Evolutionary conservation across 2,888 invertebrate genomes (phyloP).

Genomic region (Chrysopilus asiliformis): DNA sequence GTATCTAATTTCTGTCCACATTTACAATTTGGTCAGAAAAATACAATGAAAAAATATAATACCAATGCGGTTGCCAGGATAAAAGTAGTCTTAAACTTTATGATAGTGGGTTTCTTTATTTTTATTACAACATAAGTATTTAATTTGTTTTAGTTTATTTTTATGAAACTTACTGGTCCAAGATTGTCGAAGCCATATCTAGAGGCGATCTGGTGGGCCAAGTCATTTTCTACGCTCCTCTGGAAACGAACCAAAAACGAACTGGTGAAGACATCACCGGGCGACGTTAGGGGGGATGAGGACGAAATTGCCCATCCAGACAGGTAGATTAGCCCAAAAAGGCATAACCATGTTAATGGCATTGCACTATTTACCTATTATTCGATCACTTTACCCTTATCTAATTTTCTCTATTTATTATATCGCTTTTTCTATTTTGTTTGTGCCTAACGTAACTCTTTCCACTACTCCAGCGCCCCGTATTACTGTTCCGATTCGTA

Average conservation of each 20-base stretch:
- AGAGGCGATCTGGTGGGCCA: slow-evolving; percentile 70
- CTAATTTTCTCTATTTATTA: too few species aligned
- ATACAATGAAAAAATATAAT: too few species aligned
- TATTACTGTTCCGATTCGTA: too few species aligned
- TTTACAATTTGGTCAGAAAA: too few species aligned
- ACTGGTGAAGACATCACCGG: slow-evolving; percentile 76
- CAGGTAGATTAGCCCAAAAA: slow-evolving; percentile 13
- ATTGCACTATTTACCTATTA: slow-evolving; percentile 15
- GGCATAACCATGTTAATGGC: slow-evolving; percentile 15
- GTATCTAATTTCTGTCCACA: too few species aligned
- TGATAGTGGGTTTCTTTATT: neutral
- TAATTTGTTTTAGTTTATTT: neutral
- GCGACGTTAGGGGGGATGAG: slow-evolving; percentile 7
- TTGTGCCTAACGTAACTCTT: too few species aligned
- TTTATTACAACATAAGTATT: neutral
- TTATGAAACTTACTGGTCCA: slow-evolving; percentile 67
- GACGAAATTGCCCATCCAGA: slow-evolving; percentile 9
- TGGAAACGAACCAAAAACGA: slow-evolving; percentile 86
- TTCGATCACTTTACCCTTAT: too few species aligned
- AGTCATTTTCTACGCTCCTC: slow-evolving; percentile 57
- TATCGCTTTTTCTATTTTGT: too few species aligned
- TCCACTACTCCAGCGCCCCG: too few species aligned
- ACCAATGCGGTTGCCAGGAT: neutral
- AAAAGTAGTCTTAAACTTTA: neutral
- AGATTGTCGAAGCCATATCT: slow-evolving; percentile 89